phyloP scores from a whole-genome alignment of 2,113 vertebrate genomes.

The Callaeas wilsoni region DNA sequence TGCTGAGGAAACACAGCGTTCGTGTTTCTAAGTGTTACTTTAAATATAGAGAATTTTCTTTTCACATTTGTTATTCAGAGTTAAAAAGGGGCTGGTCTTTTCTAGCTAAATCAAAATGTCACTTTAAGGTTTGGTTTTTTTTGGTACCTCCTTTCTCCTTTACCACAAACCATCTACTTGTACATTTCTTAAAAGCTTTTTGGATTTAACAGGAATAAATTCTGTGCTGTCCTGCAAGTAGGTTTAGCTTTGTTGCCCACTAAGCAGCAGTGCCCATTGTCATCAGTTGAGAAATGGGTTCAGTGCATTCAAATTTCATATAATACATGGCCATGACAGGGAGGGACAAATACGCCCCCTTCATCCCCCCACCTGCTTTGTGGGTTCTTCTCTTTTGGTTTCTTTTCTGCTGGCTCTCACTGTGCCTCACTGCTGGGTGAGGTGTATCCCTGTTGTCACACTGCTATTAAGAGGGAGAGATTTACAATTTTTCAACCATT shows the following conservation, averaged over 20 bases:
- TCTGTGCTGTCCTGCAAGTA: background rate
- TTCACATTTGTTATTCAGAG: background rate
- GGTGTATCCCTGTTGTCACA: background rate
- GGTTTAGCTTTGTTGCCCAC: background rate
- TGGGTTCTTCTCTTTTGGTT: background rate
- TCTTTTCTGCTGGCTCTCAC: background rate
- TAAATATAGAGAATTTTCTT: slow-evolving; percentile 32
- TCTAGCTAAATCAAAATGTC: background rate
- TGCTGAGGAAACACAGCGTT: background rate
- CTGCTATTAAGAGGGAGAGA: background rate
- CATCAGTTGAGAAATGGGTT: background rate
- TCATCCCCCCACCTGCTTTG: background rate
- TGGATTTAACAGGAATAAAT: background rate
- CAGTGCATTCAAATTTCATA: background rate
- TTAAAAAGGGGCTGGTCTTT: background rate
- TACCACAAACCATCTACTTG: background rate
- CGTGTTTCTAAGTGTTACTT: background rate
- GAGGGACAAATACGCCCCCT: background rate
- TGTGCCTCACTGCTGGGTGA: background rate
- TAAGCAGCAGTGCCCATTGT: background rate
- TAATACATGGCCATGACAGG: background rate
- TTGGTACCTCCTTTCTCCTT: background rate
- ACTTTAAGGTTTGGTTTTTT: background rate
- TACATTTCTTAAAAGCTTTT: background rate
- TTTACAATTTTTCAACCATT: background rate